A percentile compares a stretch with the other conserved stretches of the same genome.
Evolutionary conservation across 2,888 invertebrate genomes (phyloP).

Genomic region (Polia nebulosa): DNA sequence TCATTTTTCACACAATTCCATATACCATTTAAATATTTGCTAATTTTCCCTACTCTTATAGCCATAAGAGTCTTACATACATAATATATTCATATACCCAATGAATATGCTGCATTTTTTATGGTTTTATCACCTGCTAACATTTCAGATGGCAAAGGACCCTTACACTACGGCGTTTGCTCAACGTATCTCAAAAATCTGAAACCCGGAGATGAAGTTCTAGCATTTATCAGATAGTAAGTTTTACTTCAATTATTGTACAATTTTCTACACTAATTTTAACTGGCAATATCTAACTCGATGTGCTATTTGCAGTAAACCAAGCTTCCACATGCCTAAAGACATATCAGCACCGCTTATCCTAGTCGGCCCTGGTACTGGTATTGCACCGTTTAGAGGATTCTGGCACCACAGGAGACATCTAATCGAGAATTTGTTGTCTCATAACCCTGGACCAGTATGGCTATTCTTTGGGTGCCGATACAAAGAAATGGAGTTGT

Average conservation of each 20-base stretch:
- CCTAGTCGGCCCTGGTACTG: conserved; percentile 97
- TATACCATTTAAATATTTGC: not conserved
- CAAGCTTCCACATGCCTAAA: conserved; percentile 96
- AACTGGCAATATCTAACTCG: conserved; percentile 32
- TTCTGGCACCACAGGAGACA: conserved; percentile 96
- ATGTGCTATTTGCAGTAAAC: conserved; percentile 92
- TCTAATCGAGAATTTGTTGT: conserved; percentile 70
- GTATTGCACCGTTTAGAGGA: conserved; percentile 98
- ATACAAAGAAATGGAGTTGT: conserved; percentile 94
- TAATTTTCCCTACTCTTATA: not conserved
- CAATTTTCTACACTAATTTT: not conserved
- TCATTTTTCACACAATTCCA: not conserved
- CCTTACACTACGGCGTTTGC: conserved; percentile 97
- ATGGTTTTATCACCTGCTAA: not conserved
- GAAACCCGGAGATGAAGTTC: conserved; percentile 92
- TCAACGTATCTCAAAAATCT: conserved; percentile 96
- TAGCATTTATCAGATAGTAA: conserved; percentile 95
- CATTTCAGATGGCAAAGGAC: conserved; percentile 93
- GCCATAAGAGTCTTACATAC: too few relatives aligned
- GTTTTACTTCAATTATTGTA: conserved; percentile 31
- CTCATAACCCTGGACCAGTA: conserved; percentile 85
- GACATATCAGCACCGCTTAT: conserved; percentile 95
- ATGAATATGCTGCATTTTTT: not conserved
- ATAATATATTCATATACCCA: not conserved
- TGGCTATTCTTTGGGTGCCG: conserved; percentile 97